Evolutionary conservation across 2,797 vertebrate genomes (phyloP), one percentile per base, ranked within the genome.

Genomic region (Kryptopterus vitreolus): DNA sequence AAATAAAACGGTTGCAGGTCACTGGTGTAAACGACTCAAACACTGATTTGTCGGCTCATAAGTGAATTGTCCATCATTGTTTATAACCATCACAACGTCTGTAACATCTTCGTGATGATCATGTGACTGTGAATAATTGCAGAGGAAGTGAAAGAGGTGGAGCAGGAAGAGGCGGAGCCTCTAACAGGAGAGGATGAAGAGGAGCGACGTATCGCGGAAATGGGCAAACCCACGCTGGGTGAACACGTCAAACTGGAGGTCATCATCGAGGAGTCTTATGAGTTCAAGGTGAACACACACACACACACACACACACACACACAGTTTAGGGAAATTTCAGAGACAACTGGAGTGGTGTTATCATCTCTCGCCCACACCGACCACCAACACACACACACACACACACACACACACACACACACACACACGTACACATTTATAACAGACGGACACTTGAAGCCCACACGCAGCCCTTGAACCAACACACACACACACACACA

Each of bases 201-300:
- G 63, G 95, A 98, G 50, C 92, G 93, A 0, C 95, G 96, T 79
- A 96, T 99, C 0, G 98, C 98, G 0, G 97, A 99, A 85, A 93
- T 99, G 96, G 98, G 98, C 6, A 96, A 96, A 16, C 98, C 98
- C 4, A 92, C 96, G 80, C 93, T 99, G 77, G 97, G 98, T 26
- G 98, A 99, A 81, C 96, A 99, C 76, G 94, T 94, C 85, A 98
- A 95, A 81, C 92, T 99, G 15, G 98, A 99, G 90, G 87, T 99
- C 88, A 95, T 99, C 93, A 99, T 99, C 48, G 98, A 99, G 88
- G 98, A 99, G 71, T 99, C 98, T 29, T 99, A 99, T 0, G 98
- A 99, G 88, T 99, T 99, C 91, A 99, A 99, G 96, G 98, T 98
- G 88, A 55, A 76, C 46, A 68, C 18, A 63, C n/a, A 46, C 35